Base-by-base conservation (phyloP, 64 coral and sea anemone genomes). In the Trachythela sp. region DNA sequence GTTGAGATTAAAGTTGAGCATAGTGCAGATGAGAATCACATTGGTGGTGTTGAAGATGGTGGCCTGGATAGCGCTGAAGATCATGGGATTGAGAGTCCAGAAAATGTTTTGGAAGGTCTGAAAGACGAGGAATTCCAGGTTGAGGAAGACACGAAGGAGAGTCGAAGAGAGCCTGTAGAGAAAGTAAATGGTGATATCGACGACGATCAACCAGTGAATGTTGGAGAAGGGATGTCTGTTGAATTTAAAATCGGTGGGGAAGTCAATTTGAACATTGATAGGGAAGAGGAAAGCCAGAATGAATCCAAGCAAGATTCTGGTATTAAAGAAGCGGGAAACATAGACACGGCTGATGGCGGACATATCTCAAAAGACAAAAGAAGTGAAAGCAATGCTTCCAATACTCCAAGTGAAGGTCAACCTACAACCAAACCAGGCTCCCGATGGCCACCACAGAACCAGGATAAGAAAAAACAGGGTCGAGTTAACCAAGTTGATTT, bases 321-420 rank as follows among this genome's bases (percentile, higher is more conserved):
- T n/a, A n/a, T n/a, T n/a, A n/a, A 85, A 20, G 52, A 90, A 41
- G n/a, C 22, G 0, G 70, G 56, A 50, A 67, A 83, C 54, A 67
- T 60, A 6, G 83, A 90, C 40, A 51, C 83, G 29, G 48, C 89
- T 30, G 51, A 54, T 48, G 83, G 85, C 43, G 89, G 84, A 13
- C 37, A 67, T 30, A 64, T 64, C 20, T 5, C 56, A 64, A 64
- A 60, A 27, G 37, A 90, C 30, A 11, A 90, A 84, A n/a, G 13
- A 52, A 1, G 22, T 11, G 49, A 64, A 64, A 64, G 20, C 20
- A 27, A 64, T n/a, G 56, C 24, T n/a, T 64, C 56, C 56, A 64
- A 64, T 8, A 5, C 0, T 5, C 6, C 6, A 64, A 26, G 7
- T 26, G 22, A 64, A 64, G 56, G 26, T n/a, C 0, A 45, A 45